Evolutionary conservation across 92 coral and sea anemone species (phyloP), one percentile per base, ranked within the genome.

Genomic region (Epizoanthus stellaris): DNA sequence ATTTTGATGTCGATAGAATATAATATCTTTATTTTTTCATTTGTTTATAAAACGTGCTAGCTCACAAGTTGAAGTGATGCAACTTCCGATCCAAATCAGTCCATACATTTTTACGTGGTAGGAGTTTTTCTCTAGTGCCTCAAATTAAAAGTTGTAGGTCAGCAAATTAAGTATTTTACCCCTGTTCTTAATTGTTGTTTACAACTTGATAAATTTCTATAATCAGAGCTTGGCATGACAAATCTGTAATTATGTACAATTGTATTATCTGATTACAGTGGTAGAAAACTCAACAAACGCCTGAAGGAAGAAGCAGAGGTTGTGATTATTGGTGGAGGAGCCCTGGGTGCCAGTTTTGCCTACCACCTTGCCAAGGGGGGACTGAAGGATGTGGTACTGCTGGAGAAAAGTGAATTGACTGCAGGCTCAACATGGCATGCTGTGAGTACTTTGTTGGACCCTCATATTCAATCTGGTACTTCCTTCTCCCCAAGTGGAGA

Each of bases 351-450:
- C 15, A 94, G 98, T 60, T 84, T 93, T 69, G 99, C 99, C 3
- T 96, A 96, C 61, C 98, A 96, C 75, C 87, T 96, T 85, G 99
- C 99, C 57, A 96, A 96, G 85, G 86, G 82, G 25, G 99, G 99
- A 42, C 62, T 92, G 88, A 95, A 95, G 82, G 99, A 96, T 85
- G 99, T 96, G 64, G 90, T 96, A 16, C 92, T 96, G 85, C 91
- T 96, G 82, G 99, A 96, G 79, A 96, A 96, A 68, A 89, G 98
- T 6, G 99, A 96, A 79, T 80, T 96, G 67, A 96, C 99, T 30
- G 99, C 99, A 61, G 98, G 99, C 73, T 96, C 99, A 42, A 96
- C 99, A 64, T 96, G 99, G 99, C 99, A 96, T 88, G 99, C 99
- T 13, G 99, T 95, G 82, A 94, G 94, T 87, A 13, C 12, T 23